Conservation (phyloP, 2,797 vertebrate genomes). For the Graptemys geographica region DNA sequence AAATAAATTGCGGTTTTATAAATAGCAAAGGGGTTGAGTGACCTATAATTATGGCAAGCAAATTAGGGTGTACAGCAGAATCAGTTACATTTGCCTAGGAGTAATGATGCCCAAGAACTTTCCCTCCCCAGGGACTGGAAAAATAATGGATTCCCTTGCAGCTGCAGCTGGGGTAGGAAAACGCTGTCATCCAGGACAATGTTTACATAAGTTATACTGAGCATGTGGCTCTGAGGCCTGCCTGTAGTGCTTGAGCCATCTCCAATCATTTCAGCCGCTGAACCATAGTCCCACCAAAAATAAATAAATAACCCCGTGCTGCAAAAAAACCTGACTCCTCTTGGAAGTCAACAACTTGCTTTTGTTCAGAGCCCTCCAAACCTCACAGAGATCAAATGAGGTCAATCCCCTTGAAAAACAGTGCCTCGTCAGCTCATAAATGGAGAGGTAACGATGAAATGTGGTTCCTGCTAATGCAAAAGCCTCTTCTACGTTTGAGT, state of each 20-base stretch:
- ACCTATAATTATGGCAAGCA: constrained; percentile 99
- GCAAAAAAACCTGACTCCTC: not conserved
- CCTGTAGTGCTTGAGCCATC: constrained; percentile 62
- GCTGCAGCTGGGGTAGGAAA: constrained; percentile 88
- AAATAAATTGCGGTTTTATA: constrained; percentile 88
- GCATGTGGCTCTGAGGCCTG: constrained; percentile 79
- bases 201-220: constrained; percentile 84
- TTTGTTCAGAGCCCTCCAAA: not conserved
- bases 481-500: not conserved
- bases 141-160: constrained; percentile 93
- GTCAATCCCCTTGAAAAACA: constrained; percentile 49
- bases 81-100: constrained; percentile 98
- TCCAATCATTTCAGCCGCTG: constrained; percentile 67
- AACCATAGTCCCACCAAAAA: constrained; percentile 32
- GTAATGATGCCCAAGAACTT: constrained; percentile 96
- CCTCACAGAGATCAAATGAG: constrained; percentile 29
- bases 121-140: constrained; percentile 86
- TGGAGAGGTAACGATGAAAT: constrained; percentile 52
- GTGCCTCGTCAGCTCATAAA: constrained; percentile 27
- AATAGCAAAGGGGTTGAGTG: constrained; percentile 96
- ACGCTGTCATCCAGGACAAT: constrained; percentile 86
- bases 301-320: not conserved
- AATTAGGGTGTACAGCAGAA: constrained; percentile 95
- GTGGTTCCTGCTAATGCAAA: constrained; percentile 39
- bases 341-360: constrained; percentile 24